Percentiles rank a stretch among this genome's conserved stretches.
Evolutionary conservation across 2,113 vertebrate species (phyloP).

Genomic region (Equus quagga): DNA sequence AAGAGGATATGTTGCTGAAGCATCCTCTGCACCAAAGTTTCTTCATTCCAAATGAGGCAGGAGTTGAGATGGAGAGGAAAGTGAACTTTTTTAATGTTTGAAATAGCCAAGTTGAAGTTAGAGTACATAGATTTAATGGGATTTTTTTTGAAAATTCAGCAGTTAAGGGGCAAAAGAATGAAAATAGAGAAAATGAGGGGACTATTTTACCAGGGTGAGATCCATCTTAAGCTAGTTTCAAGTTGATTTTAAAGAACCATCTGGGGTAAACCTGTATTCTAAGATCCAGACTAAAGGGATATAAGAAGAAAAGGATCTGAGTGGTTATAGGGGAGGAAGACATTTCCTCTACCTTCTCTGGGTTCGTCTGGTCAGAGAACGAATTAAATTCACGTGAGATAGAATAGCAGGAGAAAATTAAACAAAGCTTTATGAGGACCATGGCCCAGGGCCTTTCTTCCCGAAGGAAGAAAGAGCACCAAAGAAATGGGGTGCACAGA

Average conservation of each 20-base stretch:
- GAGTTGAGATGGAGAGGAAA: not conserved
- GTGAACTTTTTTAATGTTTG: not conserved
- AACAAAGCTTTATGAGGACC: no score
- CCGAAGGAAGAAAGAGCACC: no score
- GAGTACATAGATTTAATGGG: not conserved
- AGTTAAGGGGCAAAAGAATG: not conserved
- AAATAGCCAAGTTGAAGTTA: not conserved
- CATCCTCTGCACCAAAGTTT: not conserved
- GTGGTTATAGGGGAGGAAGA: not conserved
- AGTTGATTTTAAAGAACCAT: not conserved
- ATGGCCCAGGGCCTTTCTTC: no score
- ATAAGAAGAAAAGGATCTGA: not conserved
- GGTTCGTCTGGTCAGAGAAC: no score
- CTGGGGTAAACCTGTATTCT: not conserved
- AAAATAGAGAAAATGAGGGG: not conserved
- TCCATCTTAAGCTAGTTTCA: not conserved
- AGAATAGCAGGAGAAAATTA: no score
- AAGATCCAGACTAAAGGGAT: not conserved
- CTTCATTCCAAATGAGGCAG: not conserved
- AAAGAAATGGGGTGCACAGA: no score
- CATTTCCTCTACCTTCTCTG: no score
- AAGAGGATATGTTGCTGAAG: accelerated
- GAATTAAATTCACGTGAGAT: no score
- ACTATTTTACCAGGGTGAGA: not conserved
- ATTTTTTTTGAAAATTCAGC: not conserved